phyloP scores from a whole-genome alignment of 2,888 invertebrate genomes.

The Sicus ferrugineus region DNA sequence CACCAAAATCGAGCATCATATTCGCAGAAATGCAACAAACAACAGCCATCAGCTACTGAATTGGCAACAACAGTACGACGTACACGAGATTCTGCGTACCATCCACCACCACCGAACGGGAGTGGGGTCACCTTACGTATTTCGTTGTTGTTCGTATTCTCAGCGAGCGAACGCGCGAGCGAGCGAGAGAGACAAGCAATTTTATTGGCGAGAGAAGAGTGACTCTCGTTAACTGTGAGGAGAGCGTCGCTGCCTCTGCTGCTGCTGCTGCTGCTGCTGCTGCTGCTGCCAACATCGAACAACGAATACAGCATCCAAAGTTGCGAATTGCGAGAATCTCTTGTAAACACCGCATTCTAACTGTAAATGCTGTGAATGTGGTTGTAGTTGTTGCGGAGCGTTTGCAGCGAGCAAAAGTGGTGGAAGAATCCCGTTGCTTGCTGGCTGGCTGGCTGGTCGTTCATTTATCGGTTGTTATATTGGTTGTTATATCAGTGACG shows the following conservation, averaged over 20 bases:
- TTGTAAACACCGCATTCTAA: slow-evolving; percentile 32
- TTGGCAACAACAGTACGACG: slow-evolving; percentile 27
- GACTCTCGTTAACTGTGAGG: too few relatives aligned
- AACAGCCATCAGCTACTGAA: slow-evolving; percentile 3
- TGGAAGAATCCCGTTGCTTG: neutral
- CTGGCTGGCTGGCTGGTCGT: neutral
- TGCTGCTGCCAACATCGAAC: too few relatives aligned
- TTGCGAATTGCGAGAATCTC: slow-evolving; percentile 11
- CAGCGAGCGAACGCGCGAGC: too few relatives aligned
- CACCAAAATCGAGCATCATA: slow-evolving; percentile 20
- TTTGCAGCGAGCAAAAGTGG: slow-evolving; percentile 45
- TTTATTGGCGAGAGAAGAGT: too few relatives aligned
- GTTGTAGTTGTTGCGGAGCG: slow-evolving; percentile 57
- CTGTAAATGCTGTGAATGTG: slow-evolving; percentile 39
- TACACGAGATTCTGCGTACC: too few relatives aligned
- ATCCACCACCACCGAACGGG: too few relatives aligned
- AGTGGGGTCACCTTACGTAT: too few relatives aligned
- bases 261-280: slow-evolving; percentile 5
- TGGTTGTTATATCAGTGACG: too few relatives aligned
- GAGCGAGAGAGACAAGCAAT: too few relatives aligned
- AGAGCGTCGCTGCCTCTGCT: slow-evolving; percentile 3
- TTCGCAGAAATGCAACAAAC: slow-evolving; percentile 6
- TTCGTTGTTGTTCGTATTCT: too few relatives aligned
- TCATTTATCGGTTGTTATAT: neutral
- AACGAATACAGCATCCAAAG: slow-evolving; percentile 16